These are phyloP conservation scores for Opisthocomus hoazin DNA, from an alignment of 2,113 vertebrate genomes.

Conservation along the genomic window DNA sequence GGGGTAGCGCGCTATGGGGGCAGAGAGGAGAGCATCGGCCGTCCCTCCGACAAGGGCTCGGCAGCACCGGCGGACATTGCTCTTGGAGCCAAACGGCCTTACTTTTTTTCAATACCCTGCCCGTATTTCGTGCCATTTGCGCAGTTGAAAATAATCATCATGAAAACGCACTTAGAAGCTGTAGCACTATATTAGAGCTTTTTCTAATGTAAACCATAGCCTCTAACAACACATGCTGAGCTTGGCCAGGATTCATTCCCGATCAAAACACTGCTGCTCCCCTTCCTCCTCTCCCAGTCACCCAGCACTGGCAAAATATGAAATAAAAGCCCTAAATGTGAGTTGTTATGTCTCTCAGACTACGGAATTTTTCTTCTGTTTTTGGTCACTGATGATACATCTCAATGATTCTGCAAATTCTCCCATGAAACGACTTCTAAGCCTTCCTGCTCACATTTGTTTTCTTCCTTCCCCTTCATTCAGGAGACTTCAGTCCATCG, in stretches of 20 bases:
- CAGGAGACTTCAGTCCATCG: constrained; percentile 12
- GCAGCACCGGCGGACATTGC: not conserved
- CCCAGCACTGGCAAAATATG: not conserved
- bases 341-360: not conserved
- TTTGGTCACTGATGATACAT: not conserved
- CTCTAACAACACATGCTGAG: not conserved
- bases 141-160: not conserved
- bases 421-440: constrained; percentile 17
- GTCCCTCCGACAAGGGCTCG: not conserved
- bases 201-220: constrained; percentile 25
- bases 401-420: constrained; percentile 3
- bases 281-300: not conserved
- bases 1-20: not conserved
- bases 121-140: not conserved
- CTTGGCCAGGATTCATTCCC: not conserved
- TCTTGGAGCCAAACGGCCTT: not conserved
- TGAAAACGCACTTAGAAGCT: not conserved
- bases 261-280: not conserved
- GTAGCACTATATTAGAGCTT: not conserved
- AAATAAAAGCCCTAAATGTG: constrained; percentile 1
- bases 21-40: not conserved
- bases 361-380: not conserved
- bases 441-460: not conserved
- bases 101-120: not conserved
- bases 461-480: constrained; percentile 44